phyloP scores from a whole-genome alignment of 2,888 invertebrate genomes.

The Tenthredo amoena region DNA sequence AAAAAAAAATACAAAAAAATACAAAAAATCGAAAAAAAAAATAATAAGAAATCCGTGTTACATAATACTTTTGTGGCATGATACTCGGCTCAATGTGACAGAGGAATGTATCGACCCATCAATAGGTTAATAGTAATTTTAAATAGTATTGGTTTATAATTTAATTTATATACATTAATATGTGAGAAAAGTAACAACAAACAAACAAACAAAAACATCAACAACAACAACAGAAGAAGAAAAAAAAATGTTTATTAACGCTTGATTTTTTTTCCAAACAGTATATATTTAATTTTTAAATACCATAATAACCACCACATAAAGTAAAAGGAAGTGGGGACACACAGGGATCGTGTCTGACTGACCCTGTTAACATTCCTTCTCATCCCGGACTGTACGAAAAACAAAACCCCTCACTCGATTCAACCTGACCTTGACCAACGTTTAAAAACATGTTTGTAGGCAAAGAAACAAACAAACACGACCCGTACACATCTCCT shows the following conservation, averaged over 20 bases:
- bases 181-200: slow-evolving; percentile 34
- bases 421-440: slow-evolving; percentile 45
- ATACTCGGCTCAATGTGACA: slow-evolving; percentile 52
- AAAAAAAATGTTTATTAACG: slow-evolving; percentile 31
- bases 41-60: slow-evolving; percentile 41
- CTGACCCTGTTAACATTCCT: slow-evolving; percentile 53
- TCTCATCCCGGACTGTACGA: slow-evolving; percentile 52
- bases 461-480: slow-evolving; percentile 25
- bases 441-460: slow-evolving; percentile 44
- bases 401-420: slow-evolving; percentile 40
- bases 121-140: slow-evolving; percentile 64
- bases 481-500: slow-evolving; percentile 36
- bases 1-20: not conserved
- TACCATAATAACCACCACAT: slow-evolving; percentile 47
- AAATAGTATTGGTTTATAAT: slow-evolving; percentile 71
- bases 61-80: slow-evolving; percentile 48
- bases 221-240: not conserved
- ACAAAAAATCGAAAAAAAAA: not conserved
- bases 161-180: slow-evolving; percentile 70
- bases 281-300: slow-evolving; percentile 52
- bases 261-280: slow-evolving; percentile 34
- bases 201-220: slow-evolving; percentile 17
- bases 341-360: slow-evolving; percentile 53
- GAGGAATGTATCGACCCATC: slow-evolving; percentile 49
- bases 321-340: slow-evolving; percentile 52